phyloP scores from a whole-genome alignment of 53 echinoderm and acorn worm species.

The Mesocentrotus franciscanus region DNA sequence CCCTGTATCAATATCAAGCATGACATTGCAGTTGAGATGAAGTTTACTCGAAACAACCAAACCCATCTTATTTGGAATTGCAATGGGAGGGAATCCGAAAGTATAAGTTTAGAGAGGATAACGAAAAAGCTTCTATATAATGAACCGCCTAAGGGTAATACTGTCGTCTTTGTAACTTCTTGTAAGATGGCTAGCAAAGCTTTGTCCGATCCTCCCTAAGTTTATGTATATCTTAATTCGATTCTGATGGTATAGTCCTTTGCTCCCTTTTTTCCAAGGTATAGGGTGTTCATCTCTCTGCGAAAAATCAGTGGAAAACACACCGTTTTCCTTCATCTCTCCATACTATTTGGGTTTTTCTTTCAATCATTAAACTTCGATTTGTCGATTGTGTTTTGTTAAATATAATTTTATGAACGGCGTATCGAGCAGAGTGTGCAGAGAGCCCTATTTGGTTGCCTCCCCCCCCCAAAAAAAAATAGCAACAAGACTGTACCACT shows the following conservation, averaged over 20 bases:
- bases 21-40: neutral
- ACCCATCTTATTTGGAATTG: neutral
- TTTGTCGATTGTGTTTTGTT: too few species aligned
- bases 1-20: neutral
- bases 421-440: too few species aligned
- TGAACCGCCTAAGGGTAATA: conserved; percentile 26
- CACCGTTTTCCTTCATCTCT: neutral
- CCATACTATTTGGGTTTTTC: too few species aligned
- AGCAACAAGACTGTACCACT: too few species aligned
- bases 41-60: neutral
- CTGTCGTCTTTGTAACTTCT: neutral
- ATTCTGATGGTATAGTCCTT: neutral
- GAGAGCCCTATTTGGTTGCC: neutral
- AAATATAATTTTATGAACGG: too few species aligned
- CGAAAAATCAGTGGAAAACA: neutral
- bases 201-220: neutral
- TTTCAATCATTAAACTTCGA: too few species aligned
- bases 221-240: neutral
- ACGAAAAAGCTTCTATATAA: neutral
- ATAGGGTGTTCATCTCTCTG: neutral
- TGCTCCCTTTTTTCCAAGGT: neutral
- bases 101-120: neutral
- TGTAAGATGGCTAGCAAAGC: neutral
- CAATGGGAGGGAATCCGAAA: neutral
- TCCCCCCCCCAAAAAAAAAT: too few species aligned